These are phyloP conservation scores for Quadroppia sp. DNA, from an alignment of 2,888 invertebrate genomes.

Conservation along the genomic window DNA sequence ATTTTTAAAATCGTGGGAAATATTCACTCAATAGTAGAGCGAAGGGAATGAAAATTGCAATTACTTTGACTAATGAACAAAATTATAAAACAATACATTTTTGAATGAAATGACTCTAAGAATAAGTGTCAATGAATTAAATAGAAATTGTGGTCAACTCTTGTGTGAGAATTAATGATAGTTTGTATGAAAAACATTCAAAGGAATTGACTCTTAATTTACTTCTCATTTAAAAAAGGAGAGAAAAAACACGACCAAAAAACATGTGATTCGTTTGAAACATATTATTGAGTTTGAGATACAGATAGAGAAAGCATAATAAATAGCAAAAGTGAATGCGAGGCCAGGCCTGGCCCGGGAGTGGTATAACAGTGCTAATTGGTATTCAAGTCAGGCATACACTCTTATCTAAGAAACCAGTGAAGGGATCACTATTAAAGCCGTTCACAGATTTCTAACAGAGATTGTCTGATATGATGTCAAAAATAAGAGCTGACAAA, in stretches of 20 bases:
- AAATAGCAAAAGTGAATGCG: neutral
- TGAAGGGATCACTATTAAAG: slow-evolving; percentile 28
- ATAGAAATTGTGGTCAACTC: too few species aligned
- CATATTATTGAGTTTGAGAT: neutral
- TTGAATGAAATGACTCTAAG: too few species aligned
- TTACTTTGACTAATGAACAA: neutral
- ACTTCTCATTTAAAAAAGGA: neutral
- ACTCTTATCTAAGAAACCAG: slow-evolving; percentile 30
- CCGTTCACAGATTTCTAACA: slow-evolving; percentile 20
- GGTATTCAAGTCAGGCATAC: slow-evolving; percentile 29
- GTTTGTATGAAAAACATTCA: neutral
- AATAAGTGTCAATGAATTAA: too few species aligned
- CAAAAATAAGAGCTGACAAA: slow-evolving; percentile 26
- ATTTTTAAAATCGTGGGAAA: slow-evolving; percentile 2
- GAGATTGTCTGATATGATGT: neutral
- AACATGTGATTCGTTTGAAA: slow-evolving; percentile 3
- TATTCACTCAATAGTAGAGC: neutral
- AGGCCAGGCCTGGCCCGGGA: slow-evolving; percentile 7
- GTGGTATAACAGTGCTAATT: slow-evolving; percentile 18
- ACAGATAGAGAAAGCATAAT: neutral
- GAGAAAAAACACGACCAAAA: slow-evolving; percentile 19
- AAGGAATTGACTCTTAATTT: slow-evolving; percentile 12
- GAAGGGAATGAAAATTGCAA: neutral
- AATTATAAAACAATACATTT: neutral
- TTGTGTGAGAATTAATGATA: neutral